Conservation (phyloP, 2,888 invertebrate genomes). For the Drosophila acutilabella region DNA sequence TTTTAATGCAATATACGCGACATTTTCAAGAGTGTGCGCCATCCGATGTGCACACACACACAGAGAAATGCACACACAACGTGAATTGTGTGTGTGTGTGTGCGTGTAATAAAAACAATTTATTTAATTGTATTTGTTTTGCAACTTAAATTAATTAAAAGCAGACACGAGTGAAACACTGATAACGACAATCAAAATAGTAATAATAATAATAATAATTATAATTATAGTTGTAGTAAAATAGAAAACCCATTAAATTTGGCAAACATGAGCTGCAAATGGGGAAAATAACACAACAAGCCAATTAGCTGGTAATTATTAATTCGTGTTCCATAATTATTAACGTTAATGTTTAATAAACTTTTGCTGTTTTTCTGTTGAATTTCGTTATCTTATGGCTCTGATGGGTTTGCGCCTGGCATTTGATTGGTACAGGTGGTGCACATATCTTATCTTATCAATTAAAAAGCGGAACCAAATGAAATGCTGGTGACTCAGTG, state of each 20-base stretch:
- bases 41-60: conserved; percentile 35
- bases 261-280: conserved; percentile 8
- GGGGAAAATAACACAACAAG: conserved; percentile 38
- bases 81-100: conserved; percentile 2
- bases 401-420: not conserved
- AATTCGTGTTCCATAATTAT: conserved; percentile 59
- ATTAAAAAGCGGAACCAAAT: conserved; percentile 17
- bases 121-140: conserved; percentile 45
- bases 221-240: conserved; percentile 14
- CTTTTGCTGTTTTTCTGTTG: conserved; percentile 10
- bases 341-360: conserved; percentile 22
- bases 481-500: conserved; percentile 35
- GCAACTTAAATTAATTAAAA: conserved; percentile 56
- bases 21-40: conserved; percentile 40
- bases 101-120: conserved; percentile 39
- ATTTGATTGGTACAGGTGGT: not conserved
- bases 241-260: conserved; percentile 25
- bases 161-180: conserved; percentile 21
- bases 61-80: conserved; percentile 7
- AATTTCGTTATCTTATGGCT: not conserved
- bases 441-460: conserved; percentile 43
- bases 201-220: conserved; percentile 12
- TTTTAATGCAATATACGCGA: conserved; percentile 50
- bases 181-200: not conserved
- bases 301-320: conserved; percentile 60